Percentiles rank a stretch among this genome's conserved stretches.
Conservation (phyloP, 2,888 invertebrate species). For the Philopedon plagiatum region DNA sequence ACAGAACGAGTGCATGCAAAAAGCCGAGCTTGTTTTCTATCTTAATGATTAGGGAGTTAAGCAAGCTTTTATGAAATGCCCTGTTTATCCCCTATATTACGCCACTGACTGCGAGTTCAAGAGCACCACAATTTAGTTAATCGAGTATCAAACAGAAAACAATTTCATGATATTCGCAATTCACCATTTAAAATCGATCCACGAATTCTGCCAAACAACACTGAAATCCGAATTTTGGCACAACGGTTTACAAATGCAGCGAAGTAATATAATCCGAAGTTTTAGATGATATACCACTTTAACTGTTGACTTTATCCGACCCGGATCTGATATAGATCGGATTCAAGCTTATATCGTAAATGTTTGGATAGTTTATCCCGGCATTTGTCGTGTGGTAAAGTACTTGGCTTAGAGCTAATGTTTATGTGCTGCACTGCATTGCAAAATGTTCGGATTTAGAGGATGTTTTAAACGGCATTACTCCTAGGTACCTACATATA, state of each 20-base stretch:
- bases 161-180: too few species aligned
- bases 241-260: constrained; percentile 4
- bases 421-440: constrained; percentile 11
- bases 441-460: background rate
- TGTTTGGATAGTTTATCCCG: constrained; percentile 25
- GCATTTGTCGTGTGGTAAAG: constrained; percentile 25
- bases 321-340: constrained; percentile 16
- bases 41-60: too few species aligned
- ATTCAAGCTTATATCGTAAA: constrained; percentile 22
- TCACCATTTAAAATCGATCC: background rate
- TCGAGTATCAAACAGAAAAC: too few species aligned
- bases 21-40: too few species aligned
- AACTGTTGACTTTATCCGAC: constrained; percentile 20
- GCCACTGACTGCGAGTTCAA: too few species aligned
- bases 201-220: background rate
- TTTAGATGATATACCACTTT: constrained; percentile 29
- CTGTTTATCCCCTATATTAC: too few species aligned
- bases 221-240: background rate
- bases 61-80: too few species aligned
- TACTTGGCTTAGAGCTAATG: constrained; percentile 16
- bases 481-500: too few species aligned
- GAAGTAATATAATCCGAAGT: constrained; percentile 8
- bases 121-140: too few species aligned
- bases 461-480: background rate
- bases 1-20: too few species aligned